Evolutionary conservation across 2,888 invertebrate genomes (phyloP).

Genomic region (Noctua pronuba): DNA sequence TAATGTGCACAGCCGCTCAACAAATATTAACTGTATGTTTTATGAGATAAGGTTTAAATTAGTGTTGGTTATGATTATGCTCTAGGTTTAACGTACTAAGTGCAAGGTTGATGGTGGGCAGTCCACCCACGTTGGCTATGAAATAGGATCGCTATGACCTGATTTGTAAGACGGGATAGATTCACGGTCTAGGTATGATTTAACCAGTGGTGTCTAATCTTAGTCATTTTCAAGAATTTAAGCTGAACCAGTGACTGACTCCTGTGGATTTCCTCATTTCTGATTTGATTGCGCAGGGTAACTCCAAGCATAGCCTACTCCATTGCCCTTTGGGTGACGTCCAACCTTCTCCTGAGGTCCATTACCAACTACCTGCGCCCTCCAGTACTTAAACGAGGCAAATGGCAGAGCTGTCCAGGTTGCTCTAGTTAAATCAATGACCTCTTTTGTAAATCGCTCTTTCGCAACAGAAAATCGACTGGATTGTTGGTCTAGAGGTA

Average conservation of each 20-base stretch:
- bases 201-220: neutral
- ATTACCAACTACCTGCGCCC: neutral
- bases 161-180: constrained; percentile 37
- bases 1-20: neutral
- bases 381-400: neutral
- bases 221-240: neutral
- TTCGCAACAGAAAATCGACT: no score
- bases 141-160: constrained; percentile 52
- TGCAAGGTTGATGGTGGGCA: constrained; percentile 63
- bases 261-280: neutral
- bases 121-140: constrained; percentile 53
- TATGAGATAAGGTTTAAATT: constrained; percentile 29
- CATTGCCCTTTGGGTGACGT: neutral
- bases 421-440: neutral
- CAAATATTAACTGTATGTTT: constrained; percentile 31
- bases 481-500: neutral
- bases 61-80: neutral
- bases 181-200: constrained; percentile 47
- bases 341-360: neutral
- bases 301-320: neutral
- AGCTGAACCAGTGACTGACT: neutral
- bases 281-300: neutral
- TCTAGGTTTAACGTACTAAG: constrained; percentile 32
- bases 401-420: neutral
- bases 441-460: no score